Evolutionary conservation across 1,140 invertebrate genomes (phyloP).

Genomic region (Saccostrea echinata): DNA sequence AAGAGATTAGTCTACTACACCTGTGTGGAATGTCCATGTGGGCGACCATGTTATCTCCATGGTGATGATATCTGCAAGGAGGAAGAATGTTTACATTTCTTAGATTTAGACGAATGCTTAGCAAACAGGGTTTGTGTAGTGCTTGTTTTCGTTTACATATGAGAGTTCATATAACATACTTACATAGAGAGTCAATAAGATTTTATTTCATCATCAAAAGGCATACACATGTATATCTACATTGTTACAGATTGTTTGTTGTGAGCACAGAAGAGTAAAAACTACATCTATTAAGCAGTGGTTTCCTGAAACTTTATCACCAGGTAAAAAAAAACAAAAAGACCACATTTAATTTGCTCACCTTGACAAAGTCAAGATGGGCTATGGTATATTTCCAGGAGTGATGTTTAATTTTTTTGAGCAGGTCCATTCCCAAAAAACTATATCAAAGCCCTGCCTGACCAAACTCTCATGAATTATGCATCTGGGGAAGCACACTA

Average conservation of each 20-base stretch:
- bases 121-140: slow-evolving; percentile 76
- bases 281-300: slow-evolving; percentile 78
- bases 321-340: slow-evolving; percentile 52
- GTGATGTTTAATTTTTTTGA: too few relatives aligned
- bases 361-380: too few relatives aligned
- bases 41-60: slow-evolving; percentile 76
- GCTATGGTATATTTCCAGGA: too few relatives aligned
- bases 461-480: too few relatives aligned
- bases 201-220: too few relatives aligned
- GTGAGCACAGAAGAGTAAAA: slow-evolving; percentile 79
- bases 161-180: background rate
- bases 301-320: slow-evolving; percentile 75
- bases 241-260: slow-evolving; percentile 77
- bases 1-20: slow-evolving; percentile 77
- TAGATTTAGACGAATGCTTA: slow-evolving; percentile 81
- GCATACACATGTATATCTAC: background rate
- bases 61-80: slow-evolving; percentile 71
- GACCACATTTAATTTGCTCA: too few relatives aligned
- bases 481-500: too few relatives aligned
- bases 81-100: slow-evolving; percentile 79
- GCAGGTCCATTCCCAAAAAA: too few relatives aligned
- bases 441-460: too few relatives aligned
- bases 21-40: slow-evolving; percentile 79
- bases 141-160: background rate
- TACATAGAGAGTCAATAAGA: too few relatives aligned